Percentiles rank a stretch among this genome's conserved stretches.
Conservation (phyloP, 1,140 invertebrate species). For the Venustaconcha ellipsiformis region DNA sequence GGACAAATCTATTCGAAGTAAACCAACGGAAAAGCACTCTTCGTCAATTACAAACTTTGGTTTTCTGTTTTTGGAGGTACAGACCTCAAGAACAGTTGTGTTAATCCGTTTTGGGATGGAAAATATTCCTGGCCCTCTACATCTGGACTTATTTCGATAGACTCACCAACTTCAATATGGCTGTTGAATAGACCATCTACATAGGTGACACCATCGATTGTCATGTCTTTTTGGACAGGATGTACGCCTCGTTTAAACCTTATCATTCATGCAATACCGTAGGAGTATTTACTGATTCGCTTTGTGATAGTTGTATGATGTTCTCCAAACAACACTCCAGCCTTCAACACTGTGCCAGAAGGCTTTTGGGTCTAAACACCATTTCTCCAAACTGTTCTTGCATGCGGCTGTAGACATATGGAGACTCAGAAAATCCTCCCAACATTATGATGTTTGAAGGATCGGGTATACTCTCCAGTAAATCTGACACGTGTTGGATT, state of each 20-base stretch:
- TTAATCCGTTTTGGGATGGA: not conserved
- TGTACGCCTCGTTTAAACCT: conserved; percentile 6
- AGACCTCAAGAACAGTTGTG: conserved; percentile 15
- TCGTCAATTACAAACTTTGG: conserved; percentile 2
- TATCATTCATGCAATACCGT: conserved; percentile 20
- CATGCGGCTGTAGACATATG: conserved; percentile 9
- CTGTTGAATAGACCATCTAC: conserved; percentile 19
- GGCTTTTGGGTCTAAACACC: conserved; percentile 11
- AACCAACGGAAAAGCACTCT: conserved; percentile 2
- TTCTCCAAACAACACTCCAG: conserved; percentile 16
- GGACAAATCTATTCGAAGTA: not conserved
- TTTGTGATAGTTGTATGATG: conserved; percentile 4
- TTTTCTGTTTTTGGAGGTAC: not conserved
- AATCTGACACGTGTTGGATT: not conserved
- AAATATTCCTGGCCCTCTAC: conserved; percentile 6
- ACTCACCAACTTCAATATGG: conserved; percentile 16
- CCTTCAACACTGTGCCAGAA: conserved; percentile 2
- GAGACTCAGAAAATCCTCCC: conserved; percentile 21
- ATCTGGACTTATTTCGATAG: no score
- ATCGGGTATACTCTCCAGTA: not conserved
- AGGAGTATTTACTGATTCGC: conserved; percentile 5
- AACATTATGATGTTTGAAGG: not conserved
- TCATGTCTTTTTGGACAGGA: conserved; percentile 3
- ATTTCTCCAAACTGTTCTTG: conserved; percentile 6
- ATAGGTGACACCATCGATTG: not conserved